Percentiles rank a stretch among this genome's conserved stretches.
These are phyloP conservation scores for Acanthiza pusilla DNA, from an alignment of 2,797 vertebrate genomes.

Conservation along the genomic window DNA sequence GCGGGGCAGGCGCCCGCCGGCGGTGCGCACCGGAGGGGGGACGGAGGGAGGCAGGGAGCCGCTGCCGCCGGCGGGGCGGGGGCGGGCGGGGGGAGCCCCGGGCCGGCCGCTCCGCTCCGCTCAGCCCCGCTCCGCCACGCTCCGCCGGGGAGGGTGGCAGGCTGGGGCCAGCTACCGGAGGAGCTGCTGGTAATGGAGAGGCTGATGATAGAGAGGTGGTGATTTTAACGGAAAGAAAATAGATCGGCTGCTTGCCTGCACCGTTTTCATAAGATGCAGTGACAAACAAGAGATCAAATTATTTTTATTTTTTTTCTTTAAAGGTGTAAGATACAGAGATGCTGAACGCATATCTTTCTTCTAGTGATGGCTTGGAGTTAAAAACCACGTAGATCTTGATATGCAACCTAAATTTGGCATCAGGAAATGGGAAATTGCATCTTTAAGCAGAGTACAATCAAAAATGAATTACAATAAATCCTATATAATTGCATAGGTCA, in stretches of 20 bases:
- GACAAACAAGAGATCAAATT: constrained; percentile 26
- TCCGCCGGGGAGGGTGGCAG: neutral
- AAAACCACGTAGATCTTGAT: constrained; percentile 80
- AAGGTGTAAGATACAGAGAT: constrained; percentile 62
- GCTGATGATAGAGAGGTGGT: neutral
- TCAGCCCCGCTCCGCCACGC: neutral
- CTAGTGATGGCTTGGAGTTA: constrained; percentile 75
- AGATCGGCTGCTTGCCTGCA: constrained; percentile 17
- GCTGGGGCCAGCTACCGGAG: neutral
- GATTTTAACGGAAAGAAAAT: constrained; percentile 22
- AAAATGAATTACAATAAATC: constrained; percentile 89
- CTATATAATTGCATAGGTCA: constrained; percentile 89
- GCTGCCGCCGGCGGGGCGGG: neutral
- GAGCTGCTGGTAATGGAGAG: neutral
- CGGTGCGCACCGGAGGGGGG: neutral
- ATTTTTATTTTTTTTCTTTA: constrained; percentile 29
- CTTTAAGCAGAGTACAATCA: constrained; percentile 87
- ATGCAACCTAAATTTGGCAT: constrained; percentile 82
- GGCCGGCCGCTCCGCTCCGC: neutral
- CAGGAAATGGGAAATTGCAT: constrained; percentile 87
- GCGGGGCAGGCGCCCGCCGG: neutral
- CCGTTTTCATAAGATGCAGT: constrained; percentile 31
- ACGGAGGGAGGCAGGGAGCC: neutral
- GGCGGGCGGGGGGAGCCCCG: neutral
- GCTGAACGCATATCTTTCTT: constrained; percentile 65